phyloP scores from a whole-genome alignment of 2,888 invertebrate species.

The Mesorhabditis belari region DNA sequence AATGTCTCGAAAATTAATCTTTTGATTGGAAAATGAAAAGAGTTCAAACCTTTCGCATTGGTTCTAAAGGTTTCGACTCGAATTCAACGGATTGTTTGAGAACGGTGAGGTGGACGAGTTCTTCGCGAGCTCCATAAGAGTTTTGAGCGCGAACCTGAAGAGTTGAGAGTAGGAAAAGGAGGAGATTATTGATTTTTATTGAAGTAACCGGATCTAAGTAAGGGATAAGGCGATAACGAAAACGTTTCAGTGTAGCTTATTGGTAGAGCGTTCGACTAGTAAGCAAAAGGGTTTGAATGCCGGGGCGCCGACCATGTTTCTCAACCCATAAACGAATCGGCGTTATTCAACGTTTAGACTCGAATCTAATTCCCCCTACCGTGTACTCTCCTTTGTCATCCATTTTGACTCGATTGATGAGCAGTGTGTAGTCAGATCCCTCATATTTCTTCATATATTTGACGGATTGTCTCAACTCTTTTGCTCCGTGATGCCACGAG shows the following conservation, averaged over 20 bases:
- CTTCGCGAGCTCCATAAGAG: conserved; percentile 88
- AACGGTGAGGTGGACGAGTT: conserved; percentile 90
- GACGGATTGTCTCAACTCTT: conserved; percentile 87
- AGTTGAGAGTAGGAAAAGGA: too few species aligned
- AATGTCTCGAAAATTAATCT: too few species aligned
- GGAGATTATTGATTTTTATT: too few species aligned
- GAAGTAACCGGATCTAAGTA: conserved; percentile 92
- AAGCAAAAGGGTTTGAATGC: too few species aligned
- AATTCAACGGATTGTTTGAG: conserved; percentile 9
- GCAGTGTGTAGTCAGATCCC: conserved; percentile 91
- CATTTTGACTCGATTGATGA: conserved; percentile 87
- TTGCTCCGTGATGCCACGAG: conserved; percentile 88
- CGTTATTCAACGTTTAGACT: too few species aligned
- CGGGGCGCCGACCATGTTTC: too few species aligned
- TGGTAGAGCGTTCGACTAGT: too few species aligned
- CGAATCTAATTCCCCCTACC: too few species aligned
- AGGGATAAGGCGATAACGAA: too few species aligned
- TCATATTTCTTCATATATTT: conserved; percentile 98
- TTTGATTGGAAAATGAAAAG: too few species aligned
- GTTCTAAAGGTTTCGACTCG: conserved; percentile 31
- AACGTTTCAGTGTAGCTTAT: too few species aligned
- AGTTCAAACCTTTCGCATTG: conserved; percentile 55
- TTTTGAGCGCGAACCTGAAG: conserved; percentile 77
- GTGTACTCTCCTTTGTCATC: conserved; percentile 58
- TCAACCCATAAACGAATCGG: too few species aligned